Evolutionary conservation across 2,113 vertebrate genomes (phyloP), one percentile per base, ranked within the genome.

Genomic region (Balaenoptera acutorostrata): DNA sequence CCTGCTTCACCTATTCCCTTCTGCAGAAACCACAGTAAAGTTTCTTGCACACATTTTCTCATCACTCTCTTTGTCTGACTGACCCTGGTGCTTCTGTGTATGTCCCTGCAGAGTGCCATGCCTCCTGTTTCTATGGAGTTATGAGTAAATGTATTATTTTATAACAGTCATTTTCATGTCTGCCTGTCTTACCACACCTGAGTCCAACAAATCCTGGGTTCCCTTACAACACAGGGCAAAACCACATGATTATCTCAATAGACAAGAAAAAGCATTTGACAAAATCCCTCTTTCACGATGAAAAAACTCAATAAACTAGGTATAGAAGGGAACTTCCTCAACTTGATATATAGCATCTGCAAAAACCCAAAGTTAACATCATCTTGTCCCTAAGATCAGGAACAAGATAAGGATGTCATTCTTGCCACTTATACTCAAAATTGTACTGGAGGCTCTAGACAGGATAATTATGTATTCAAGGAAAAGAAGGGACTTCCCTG

Each of bases 31-130:
- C 12, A 31, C 46, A 68, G 17, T 5, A 36, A 59, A 80, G 12
- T 2, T 31, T 29, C 15, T 18, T 39, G 5, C 15, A 33, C 8
- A 63, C 5, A 1, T 64, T 63, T 27, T 39, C 8, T 9, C 20
- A 21, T n/a, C 17, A 6, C 3, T 31, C 13, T 8, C 21, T 68
- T 23, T 39, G 18, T 27, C 33, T 44, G 7, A 31, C 39, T 23
- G 17, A 18, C 8, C 1, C 3, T 17, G 36, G 29, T 44, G 17
- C 9, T 23, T 17, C 33, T 6, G 8, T 0, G 31, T 5, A 4
- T 39, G 25, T 3, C 29, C 23, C 25, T 3, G 3, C 1, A n/a
- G 21, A 63, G 31, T 10, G 17, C 23, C 23, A 13, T 0, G 1
- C 5, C 9, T 84, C 23, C 8, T 55, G 25, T 36, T n/a, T 39